phyloP scores from a whole-genome alignment of 1,140 invertebrate species.

The Hormaphis cornu region DNA sequence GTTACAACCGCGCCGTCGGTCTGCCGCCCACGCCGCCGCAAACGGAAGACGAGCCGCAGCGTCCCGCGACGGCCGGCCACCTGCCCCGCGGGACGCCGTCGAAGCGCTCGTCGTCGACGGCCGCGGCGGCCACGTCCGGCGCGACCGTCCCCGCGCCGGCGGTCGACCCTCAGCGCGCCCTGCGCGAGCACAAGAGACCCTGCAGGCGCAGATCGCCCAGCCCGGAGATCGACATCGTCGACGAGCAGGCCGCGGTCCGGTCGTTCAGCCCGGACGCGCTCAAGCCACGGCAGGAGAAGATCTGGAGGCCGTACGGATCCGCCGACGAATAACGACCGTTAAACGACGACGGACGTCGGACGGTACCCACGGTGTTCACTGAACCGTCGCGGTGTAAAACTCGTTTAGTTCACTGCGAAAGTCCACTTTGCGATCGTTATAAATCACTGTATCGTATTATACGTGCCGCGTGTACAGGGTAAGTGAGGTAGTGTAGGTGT shows the following conservation, averaged over 20 bases:
- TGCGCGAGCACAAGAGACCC: background rate
- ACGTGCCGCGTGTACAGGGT: too few species aligned
- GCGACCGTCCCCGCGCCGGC: background rate
- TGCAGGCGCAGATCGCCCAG: background rate
- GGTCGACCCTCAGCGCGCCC: background rate
- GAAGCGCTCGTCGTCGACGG: background rate
- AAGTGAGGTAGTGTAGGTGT: too few species aligned
- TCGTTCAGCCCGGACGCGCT: slow-evolving; percentile 15
- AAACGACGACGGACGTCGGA: too few species aligned
- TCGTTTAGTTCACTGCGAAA: background rate
- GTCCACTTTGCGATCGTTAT: too few species aligned
- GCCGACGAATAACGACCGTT: background rate
- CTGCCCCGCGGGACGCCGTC: background rate
- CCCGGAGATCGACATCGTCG: slow-evolving; percentile 23
- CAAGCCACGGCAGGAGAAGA: slow-evolving; percentile 16
- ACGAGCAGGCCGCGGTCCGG: slow-evolving; percentile 1
- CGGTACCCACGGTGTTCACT: too few species aligned
- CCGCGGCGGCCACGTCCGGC: background rate
- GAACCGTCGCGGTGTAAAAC: too few species aligned
- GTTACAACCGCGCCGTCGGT: background rate
- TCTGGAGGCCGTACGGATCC: slow-evolving; percentile 24
- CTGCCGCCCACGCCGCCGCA: background rate
- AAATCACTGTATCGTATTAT: too few species aligned
- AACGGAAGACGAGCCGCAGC: background rate
- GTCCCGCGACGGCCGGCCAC: background rate